Base-by-base conservation (phyloP, 2,888 invertebrate species). In the Ichneumon xanthorius region DNA sequence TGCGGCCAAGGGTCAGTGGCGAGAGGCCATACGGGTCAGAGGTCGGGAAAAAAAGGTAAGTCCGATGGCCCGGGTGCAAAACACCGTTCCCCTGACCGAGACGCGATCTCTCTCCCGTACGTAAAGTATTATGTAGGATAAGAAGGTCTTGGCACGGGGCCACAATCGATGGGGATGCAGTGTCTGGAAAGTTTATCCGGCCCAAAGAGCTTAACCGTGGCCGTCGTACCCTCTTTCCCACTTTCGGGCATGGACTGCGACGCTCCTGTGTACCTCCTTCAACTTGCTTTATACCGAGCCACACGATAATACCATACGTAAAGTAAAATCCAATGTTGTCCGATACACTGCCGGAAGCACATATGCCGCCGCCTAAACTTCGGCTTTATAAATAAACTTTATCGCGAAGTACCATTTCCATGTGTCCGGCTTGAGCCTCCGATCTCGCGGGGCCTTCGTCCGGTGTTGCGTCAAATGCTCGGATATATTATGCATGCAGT, bases 111-210 rank as follows among this genome's bases (percentile, higher is more conserved):
- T 78, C 55, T 87, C 55, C 86, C 80, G 83, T 86, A 90, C 88
- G 89, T 91, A 90, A 91, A 91, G 90, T 91, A 91, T 91, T 91
- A 91, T 90, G 88, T 89, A 87, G 91, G 90, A 90, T 91, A 91
- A 92, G 90, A 89, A 90, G 87, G 88, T 89, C 90, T 90, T 92
- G 92, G 92, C 91, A 84, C 85, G 76, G 76, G 73, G 90, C 92
- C 92, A 90, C 92, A 89, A 92, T 92, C 92, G 91, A 92, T 92
- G 90, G 82, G 88, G 87, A 90, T 91, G 89, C 89, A 89, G 88
- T 89, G 90, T 90, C 91, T 90, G 88, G 88, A 91, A 92, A 92
- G 92, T 92, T 92, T 91, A 92, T 90, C 89, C 90, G 86, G 85
- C 85, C 68, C 89, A 88, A 91, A 88, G 88, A 89, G 91, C 89